Evolutionary conservation across 2,797 vertebrate genomes (phyloP).

Genomic region (Hypotaenidia okinawae): DNA sequence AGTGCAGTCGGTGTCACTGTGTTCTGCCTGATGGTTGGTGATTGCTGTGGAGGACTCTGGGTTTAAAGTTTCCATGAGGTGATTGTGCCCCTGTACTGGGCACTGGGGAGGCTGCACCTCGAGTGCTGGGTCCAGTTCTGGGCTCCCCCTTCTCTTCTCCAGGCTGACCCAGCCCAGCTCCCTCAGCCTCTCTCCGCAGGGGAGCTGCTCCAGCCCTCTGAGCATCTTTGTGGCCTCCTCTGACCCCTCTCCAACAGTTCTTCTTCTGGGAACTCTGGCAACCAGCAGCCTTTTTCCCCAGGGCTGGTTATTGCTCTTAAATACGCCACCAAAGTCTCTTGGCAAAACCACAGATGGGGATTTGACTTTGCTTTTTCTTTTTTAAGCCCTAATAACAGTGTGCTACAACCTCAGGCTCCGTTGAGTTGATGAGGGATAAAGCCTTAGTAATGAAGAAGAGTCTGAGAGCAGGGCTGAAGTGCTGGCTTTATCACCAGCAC

Average conservation of each 20-base stretch:
- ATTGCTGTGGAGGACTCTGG: accelerated
- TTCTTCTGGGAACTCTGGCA: not conserved
- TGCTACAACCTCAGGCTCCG: not conserved
- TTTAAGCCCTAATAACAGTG: not conserved
- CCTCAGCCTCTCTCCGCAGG: too few relatives aligned
- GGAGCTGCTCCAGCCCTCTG: too few relatives aligned
- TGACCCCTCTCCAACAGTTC: too few relatives aligned
- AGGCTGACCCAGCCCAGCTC: too few relatives aligned
- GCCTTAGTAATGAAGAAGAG: constrained; percentile 46
- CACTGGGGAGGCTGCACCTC: too few relatives aligned
- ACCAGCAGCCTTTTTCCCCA: not conserved
- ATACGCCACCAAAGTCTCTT: not conserved
- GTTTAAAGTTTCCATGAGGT: not conserved
- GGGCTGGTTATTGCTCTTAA: not conserved
- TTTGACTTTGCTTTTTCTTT: not conserved
- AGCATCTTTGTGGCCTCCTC: too few relatives aligned
- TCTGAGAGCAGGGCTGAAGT: constrained; percentile 15
- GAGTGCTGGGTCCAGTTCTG: too few relatives aligned
- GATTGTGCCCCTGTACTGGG: too few relatives aligned
- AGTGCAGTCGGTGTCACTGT: not conserved
- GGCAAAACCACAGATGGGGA: not conserved
- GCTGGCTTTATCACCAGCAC: constrained; percentile 35
- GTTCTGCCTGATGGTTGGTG: not conserved
- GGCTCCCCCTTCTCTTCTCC: too few relatives aligned
- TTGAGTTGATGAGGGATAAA: constrained; percentile 38